Conservation (phyloP, 1,140 invertebrate species). For the Cydia splendana region DNA sequence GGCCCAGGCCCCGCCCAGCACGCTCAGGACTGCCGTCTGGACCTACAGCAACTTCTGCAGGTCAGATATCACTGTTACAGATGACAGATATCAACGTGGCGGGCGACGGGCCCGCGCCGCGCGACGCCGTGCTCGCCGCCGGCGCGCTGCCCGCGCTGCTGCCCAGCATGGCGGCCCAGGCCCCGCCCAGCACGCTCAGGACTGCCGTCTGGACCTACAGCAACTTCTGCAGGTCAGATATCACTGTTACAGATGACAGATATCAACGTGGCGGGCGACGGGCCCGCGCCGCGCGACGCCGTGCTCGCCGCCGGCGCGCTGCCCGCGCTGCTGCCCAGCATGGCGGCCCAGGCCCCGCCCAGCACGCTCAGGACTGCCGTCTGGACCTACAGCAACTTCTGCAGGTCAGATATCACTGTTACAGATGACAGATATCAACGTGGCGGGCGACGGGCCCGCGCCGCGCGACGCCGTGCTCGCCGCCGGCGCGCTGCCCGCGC, state of each 20-base stretch:
- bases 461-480: too few relatives aligned
- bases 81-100: too few relatives aligned
- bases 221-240: constrained; percentile 85
- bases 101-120: too few relatives aligned
- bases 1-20: constrained; percentile 66
- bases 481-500: too few relatives aligned
- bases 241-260: too few relatives aligned
- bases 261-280: too few relatives aligned
- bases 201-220: constrained; percentile 95
- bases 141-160: constrained; percentile 85
- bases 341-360: constrained; percentile 76
- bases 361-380: constrained; percentile 83
- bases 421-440: too few relatives aligned
- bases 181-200: constrained; percentile 67
- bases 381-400: constrained; percentile 96
- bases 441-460: too few relatives aligned
- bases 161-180: constrained; percentile 81
- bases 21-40: constrained; percentile 89
- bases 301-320: constrained; percentile 75
- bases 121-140: too few relatives aligned
- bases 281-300: too few relatives aligned
- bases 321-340: constrained; percentile 83
- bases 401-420: constrained; percentile 56
- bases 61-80: not conserved
- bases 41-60: constrained; percentile 93